Percentiles rank a stretch among this genome's conserved stretches.
phyloP scores from a whole-genome alignment of 2,113 vertebrate genomes.

The Semnornis frantzii region DNA sequence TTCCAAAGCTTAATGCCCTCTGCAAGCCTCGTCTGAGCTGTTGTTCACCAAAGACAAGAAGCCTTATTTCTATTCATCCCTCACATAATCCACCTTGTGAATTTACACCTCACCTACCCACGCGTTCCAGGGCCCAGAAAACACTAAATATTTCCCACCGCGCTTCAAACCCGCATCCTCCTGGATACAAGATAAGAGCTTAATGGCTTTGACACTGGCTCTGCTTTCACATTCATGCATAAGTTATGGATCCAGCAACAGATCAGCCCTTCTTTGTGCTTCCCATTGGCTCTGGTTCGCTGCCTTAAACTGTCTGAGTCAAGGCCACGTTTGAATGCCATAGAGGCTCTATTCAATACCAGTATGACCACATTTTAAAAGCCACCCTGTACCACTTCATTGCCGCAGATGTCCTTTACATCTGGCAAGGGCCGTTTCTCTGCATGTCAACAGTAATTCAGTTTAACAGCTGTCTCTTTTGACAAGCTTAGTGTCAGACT shows the following conservation, averaged over 20 bases:
- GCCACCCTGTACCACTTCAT: constrained; percentile 78
- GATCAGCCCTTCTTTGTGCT: constrained; percentile 70
- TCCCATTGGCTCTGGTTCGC: constrained; percentile 65
- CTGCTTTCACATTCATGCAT: constrained; percentile 52
- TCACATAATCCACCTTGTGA: constrained; percentile 38
- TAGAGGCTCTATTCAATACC: constrained; percentile 72
- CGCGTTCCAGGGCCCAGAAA: constrained; percentile 24
- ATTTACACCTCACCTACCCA: constrained; percentile 42
- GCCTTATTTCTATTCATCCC: constrained; percentile 41
- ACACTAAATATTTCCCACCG: constrained; percentile 31
- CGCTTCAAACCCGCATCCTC: constrained; percentile 52
- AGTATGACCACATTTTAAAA: constrained; percentile 80
- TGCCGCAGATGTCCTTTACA: constrained; percentile 84
- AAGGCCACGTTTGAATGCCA: constrained; percentile 74
- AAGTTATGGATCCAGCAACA: constrained; percentile 66
- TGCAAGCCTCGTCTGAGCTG: constrained; percentile 17
- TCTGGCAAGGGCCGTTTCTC: constrained; percentile 80
- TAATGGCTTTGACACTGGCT: constrained; percentile 27
- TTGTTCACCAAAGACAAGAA: constrained; percentile 45
- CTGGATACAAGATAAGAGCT: constrained; percentile 51
- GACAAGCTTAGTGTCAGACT: constrained; percentile 83
- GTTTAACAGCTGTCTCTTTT: constrained; percentile 85
- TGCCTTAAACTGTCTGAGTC: constrained; percentile 67
- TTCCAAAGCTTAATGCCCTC: constrained; percentile 16
- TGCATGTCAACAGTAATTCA: constrained; percentile 83